Conservation (phyloP, 1,140 invertebrate species). For the Zelostemma sp. region DNA sequence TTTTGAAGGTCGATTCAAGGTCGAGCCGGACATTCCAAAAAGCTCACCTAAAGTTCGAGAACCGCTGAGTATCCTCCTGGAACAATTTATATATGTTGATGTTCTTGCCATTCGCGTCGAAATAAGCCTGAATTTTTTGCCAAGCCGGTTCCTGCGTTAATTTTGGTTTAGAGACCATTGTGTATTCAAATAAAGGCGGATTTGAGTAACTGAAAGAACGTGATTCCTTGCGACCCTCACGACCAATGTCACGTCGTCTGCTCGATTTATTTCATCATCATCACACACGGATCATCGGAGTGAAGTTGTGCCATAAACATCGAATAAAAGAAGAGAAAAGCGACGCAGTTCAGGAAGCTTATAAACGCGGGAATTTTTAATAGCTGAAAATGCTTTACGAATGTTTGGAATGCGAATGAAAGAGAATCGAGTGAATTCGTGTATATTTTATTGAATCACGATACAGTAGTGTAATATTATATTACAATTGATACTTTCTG, state of each 20-base stretch:
- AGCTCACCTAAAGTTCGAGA: constrained; percentile 85
- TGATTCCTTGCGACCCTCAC: background rate
- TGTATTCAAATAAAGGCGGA: constrained; percentile 10
- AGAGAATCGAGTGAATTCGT: too few relatives aligned
- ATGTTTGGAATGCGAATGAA: too few relatives aligned
- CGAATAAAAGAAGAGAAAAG: background rate
- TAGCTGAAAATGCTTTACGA: too few relatives aligned
- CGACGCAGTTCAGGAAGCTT: background rate
- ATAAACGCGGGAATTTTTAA: background rate
- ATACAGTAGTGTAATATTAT: too few relatives aligned
- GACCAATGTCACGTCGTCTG: constrained; percentile 3
- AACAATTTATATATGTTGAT: constrained; percentile 86
- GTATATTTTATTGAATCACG: too few relatives aligned
- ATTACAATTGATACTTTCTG: too few relatives aligned
- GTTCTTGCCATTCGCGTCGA: constrained; percentile 75
- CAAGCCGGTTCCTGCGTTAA: constrained; percentile 78
- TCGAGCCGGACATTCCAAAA: constrained; percentile 36
- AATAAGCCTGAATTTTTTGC: constrained; percentile 81
- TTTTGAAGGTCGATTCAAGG: constrained; percentile 58
- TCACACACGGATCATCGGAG: background rate
- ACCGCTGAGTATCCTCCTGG: constrained; percentile 80
- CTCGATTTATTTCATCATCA: background rate
- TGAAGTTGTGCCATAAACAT: background rate
- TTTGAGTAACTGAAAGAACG: background rate
- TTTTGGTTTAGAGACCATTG: constrained; percentile 66